phyloP scores from a whole-genome alignment of 2,113 vertebrate genomes.

The Atherinomorus stipes region DNA sequence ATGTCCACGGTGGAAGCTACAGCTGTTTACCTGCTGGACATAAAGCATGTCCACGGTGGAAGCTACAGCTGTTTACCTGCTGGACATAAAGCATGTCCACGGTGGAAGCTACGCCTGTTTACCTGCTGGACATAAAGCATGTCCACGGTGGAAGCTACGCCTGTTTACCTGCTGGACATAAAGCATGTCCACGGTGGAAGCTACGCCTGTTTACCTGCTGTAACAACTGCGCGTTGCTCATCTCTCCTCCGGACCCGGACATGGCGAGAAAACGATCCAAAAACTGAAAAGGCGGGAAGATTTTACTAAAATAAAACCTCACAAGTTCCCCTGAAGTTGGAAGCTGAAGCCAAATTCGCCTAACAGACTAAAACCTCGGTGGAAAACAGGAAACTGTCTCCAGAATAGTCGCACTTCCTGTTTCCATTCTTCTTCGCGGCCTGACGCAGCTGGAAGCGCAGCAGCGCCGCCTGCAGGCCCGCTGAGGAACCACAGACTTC shows the following conservation, averaged over 20 bases:
- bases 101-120: too few species aligned
- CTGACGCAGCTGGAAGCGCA: not conserved
- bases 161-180: too few species aligned
- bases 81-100: too few species aligned
- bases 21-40: too few species aligned
- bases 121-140: too few species aligned
- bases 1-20: too few species aligned
- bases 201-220: slow-evolving; percentile 57
- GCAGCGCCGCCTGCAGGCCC: not conserved
- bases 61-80: too few species aligned
- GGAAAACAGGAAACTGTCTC: not conserved
- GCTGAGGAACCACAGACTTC: too few species aligned
- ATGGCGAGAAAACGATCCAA: slow-evolving; percentile 38
- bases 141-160: too few species aligned
- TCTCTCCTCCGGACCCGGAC: slow-evolving; percentile 49
- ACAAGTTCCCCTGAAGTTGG: accelerated
- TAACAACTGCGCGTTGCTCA: slow-evolving; percentile 60
- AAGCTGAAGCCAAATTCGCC: accelerated
- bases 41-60: too few species aligned
- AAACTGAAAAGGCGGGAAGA: accelerated
- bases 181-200: too few species aligned
- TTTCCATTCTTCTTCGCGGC: slow-evolving; percentile 42
- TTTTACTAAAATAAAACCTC: accelerated
- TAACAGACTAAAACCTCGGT: too few species aligned
- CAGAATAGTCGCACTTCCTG: slow-evolving; percentile 33